Conservation (phyloP, 2,113 vertebrate species). For the Nannospalax galili region DNA sequence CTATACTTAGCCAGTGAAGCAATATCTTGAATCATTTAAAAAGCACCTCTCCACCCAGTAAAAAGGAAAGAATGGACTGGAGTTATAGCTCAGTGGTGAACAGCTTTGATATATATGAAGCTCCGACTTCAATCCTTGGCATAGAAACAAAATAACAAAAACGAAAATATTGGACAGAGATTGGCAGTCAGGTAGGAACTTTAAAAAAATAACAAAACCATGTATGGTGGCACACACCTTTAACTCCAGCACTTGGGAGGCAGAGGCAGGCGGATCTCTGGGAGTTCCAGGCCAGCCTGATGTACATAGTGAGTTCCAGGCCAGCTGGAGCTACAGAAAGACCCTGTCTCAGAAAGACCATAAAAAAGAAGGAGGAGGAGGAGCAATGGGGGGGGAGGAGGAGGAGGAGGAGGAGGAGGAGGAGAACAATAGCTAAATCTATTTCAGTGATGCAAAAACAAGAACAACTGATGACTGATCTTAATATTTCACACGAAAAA, state of each 20-base stretch:
- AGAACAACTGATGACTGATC: background rate
- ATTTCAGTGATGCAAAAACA: background rate
- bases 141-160: background rate
- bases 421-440: background rate
- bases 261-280: too few relatives aligned
- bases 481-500: constrained; percentile 44
- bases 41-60: constrained; percentile 1
- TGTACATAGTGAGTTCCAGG: too few relatives aligned
- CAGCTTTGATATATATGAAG: background rate
- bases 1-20: constrained; percentile 1
- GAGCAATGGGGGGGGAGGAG: too few relatives aligned
- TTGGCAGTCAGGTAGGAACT: constrained; percentile 4
- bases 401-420: too few relatives aligned
- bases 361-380: too few relatives aligned
- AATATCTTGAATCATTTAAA: background rate
- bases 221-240: background rate
- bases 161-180: background rate
- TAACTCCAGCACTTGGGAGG: too few relatives aligned
- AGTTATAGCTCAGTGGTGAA: background rate
- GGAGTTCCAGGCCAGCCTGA: too few relatives aligned
- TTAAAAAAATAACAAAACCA: background rate
- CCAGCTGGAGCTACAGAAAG: too few relatives aligned
- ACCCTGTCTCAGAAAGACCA: too few relatives aligned
- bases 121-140: background rate
- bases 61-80: background rate